phyloP scores from a whole-genome alignment of 2,888 invertebrate genomes.

The Dryomyza anilis region DNA sequence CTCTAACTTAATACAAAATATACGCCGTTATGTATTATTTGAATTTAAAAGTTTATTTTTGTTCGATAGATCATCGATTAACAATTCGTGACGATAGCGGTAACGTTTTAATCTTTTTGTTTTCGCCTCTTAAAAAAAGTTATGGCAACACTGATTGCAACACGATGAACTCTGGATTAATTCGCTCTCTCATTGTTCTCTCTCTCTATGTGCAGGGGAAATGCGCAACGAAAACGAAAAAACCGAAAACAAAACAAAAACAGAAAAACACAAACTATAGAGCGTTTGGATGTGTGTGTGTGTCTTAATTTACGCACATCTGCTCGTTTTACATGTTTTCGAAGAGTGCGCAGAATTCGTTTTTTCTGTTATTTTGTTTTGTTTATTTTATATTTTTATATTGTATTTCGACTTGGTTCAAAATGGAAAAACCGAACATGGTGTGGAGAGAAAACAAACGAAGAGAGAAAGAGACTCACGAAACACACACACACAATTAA shows the following conservation, averaged over 20 bases:
- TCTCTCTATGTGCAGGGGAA: background rate
- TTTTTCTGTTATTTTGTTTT: background rate
- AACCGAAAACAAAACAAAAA: slow-evolving; percentile 48
- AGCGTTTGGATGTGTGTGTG: background rate
- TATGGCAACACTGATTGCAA: no score
- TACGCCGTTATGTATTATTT: no score
- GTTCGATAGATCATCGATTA: no score
- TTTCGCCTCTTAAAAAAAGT: no score
- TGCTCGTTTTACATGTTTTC: slow-evolving; percentile 25
- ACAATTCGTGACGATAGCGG: no score
- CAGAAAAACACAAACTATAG: slow-evolving; percentile 32
- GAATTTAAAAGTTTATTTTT: no score
- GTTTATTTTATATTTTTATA: no score
- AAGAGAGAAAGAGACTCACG: background rate
- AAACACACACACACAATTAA: background rate
- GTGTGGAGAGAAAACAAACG: background rate
- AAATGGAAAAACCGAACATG: background rate
- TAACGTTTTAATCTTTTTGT: no score
- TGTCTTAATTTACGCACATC: slow-evolving; percentile 29
- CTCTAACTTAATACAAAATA: no score
- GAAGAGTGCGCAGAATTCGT: slow-evolving; percentile 12
- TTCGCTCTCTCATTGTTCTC: background rate
- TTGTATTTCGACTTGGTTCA: background rate
- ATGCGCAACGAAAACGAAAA: slow-evolving; percentile 37
- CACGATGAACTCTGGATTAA: no score